Percentiles rank a stretch among this genome's conserved stretches.
These are phyloP conservation scores for Basileuterus tristriatus DNA, from an alignment of 2,797 vertebrate species.

Conservation along the genomic window DNA sequence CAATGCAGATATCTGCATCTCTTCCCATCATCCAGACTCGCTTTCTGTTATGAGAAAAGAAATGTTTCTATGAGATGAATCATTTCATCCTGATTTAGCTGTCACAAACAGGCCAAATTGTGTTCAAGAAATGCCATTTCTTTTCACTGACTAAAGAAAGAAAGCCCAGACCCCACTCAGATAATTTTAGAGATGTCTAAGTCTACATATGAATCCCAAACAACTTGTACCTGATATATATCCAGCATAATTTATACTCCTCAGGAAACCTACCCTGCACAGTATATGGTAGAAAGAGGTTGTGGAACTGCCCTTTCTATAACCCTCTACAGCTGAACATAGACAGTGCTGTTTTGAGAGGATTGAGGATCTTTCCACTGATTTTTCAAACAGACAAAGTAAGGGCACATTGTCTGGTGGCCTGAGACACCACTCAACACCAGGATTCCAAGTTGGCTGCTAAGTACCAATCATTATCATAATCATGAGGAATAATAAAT, in stretches of 20 bases:
- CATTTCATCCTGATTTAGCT: conserved; percentile 9
- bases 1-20: background rate
- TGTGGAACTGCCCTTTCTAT: background rate
- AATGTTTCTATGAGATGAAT: background rate
- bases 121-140: background rate
- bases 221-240: background rate
- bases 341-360: background rate
- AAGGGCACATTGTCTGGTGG: background rate
- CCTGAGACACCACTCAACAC: background rate
- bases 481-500: background rate
- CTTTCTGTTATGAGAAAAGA: background rate
- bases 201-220: background rate
- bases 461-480: background rate
- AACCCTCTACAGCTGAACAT: background rate
- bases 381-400: background rate
- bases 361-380: background rate
- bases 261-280: background rate
- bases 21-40: background rate
- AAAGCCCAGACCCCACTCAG: background rate
- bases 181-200: background rate
- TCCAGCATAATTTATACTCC: background rate
- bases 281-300: background rate
- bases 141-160: background rate
- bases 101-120: background rate
- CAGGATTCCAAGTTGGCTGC: background rate